phyloP scores from a whole-genome alignment of 2,113 vertebrate genomes.

The Delphinapterus leucas region DNA sequence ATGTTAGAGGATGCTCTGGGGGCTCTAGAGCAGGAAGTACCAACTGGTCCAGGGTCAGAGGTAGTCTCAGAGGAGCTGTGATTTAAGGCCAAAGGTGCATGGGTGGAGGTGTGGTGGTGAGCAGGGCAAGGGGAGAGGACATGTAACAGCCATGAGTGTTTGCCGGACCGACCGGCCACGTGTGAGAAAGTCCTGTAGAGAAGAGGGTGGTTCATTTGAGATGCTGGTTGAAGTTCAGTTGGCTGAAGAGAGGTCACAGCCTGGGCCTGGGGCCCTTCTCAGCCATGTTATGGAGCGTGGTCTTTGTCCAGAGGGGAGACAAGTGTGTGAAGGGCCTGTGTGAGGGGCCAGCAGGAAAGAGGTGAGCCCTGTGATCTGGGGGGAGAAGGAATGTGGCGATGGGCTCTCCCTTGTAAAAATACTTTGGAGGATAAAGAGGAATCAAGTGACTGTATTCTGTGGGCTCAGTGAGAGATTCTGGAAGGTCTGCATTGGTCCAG shows the following conservation, averaged over 20 bases:
- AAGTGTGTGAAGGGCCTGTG: not conserved
- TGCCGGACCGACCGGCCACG: rapidly evolving
- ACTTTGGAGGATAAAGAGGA: not conserved
- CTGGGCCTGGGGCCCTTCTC: not conserved
- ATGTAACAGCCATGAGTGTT: rapidly evolving
- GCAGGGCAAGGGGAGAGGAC: rapidly evolving
- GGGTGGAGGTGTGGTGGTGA: not conserved
- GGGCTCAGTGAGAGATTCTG: not conserved
- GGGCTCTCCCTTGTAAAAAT: not conserved
- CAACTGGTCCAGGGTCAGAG: not conserved
- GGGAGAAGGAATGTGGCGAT: not conserved
- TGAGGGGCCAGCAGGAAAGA: not conserved
- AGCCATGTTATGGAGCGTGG: not conserved
- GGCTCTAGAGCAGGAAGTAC: not conserved
- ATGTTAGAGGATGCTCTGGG: not conserved
- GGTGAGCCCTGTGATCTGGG: not conserved
- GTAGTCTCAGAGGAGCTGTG: not conserved
- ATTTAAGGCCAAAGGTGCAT: not conserved
- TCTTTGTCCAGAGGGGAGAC: not conserved
- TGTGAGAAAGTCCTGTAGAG: not conserved
- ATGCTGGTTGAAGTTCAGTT: not conserved
- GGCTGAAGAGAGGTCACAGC: not conserved
- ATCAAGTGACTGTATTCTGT: not conserved
- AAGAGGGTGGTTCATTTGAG: not conserved
- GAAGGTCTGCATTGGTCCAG: not conserved